These are phyloP conservation scores for Oscheius sp. DNA, from an alignment of 2,888 invertebrate genomes.

Conservation along the genomic window DNA sequence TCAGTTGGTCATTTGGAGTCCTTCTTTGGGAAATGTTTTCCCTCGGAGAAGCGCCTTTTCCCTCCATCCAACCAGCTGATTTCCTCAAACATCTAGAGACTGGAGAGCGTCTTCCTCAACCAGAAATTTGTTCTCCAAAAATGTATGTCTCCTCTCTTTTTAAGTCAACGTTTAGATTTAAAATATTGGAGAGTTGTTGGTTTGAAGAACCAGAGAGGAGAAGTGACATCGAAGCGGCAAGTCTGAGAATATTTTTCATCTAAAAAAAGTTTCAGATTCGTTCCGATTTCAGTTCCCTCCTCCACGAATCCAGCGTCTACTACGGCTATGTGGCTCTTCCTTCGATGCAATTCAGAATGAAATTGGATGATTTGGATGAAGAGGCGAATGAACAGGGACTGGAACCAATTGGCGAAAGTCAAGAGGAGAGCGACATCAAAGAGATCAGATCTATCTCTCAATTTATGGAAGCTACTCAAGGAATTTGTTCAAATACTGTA, in stretches of 20 bases:
- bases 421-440: no score
- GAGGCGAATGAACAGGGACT: no score
- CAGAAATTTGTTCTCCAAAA: slow-evolving; percentile 45
- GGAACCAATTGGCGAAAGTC: no score
- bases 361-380: no score
- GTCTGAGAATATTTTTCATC: background rate
- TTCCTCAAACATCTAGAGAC: slow-evolving; percentile 9
- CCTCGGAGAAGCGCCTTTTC: slow-evolving; percentile 24
- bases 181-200: background rate
- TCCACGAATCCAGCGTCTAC: background rate
- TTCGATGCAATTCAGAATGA: no score
- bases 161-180: no score
- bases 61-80: slow-evolving; percentile 16
- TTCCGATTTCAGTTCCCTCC: background rate
- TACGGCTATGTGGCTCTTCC: background rate
- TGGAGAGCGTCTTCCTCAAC: slow-evolving; percentile 17
- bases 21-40: no score
- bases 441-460: no score
- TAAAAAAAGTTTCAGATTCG: background rate
- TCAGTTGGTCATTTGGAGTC: slow-evolving; percentile 31
- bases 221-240: background rate
- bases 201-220: background rate
- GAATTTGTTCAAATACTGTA: no score
- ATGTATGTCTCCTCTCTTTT: no score
- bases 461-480: no score